Evolutionary conservation across 2,113 vertebrate genomes (phyloP).

Genomic region (Terrapene triunguis): DNA sequence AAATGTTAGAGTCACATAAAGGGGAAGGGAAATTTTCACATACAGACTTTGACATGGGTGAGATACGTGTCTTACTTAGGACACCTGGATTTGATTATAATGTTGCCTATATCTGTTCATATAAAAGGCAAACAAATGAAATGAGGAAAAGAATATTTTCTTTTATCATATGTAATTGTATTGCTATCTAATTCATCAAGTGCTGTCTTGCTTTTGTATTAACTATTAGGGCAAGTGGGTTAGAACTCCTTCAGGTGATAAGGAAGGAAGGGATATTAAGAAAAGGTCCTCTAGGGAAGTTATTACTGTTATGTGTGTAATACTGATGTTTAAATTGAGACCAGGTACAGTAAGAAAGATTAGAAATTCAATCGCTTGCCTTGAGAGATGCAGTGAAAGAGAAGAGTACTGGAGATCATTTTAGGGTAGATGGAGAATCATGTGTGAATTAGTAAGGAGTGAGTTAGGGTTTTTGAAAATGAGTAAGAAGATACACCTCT

Average conservation of each 20-base stretch:
- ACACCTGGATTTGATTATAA: not conserved
- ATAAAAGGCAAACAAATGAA: not conserved
- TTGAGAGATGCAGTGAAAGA: not conserved
- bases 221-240: not conserved
- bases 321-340: not conserved
- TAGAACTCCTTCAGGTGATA: not conserved
- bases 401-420: not conserved
- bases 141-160: not conserved
- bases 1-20: not conserved
- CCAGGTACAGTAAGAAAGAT: not conserved
- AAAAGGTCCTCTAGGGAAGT: not conserved
- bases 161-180: not conserved
- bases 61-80: not conserved
- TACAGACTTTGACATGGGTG: not conserved
- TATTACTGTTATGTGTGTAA: not conserved
- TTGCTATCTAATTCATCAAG: not conserved
- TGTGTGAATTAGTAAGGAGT: not conserved
- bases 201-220: not conserved
- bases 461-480: not conserved
- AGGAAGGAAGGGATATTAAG: not conserved
- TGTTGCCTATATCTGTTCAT: not conserved
- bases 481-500: not conserved
- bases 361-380: not conserved
- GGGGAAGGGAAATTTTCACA: not conserved
- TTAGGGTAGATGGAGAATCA: not conserved